Evolutionary conservation across 2,113 vertebrate genomes (phyloP).

Genomic region (Pristiophorus japonicus): DNA sequence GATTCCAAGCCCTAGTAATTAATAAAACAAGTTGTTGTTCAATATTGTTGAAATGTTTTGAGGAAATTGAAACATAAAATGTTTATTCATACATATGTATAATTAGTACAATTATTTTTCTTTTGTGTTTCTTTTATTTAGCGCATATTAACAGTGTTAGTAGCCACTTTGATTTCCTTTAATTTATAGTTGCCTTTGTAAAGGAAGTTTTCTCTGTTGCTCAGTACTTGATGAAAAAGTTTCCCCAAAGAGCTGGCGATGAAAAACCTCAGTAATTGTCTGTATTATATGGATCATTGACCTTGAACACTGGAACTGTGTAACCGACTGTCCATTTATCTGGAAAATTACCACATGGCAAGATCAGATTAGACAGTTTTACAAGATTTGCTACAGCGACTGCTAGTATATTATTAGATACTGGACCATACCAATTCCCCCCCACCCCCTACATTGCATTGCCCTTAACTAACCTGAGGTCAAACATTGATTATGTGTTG

Average conservation of each 20-base stretch:
- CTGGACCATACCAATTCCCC: conserved; percentile 36
- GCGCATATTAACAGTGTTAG: not conserved
- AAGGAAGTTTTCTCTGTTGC: conserved; percentile 40
- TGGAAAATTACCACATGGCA: conserved; percentile 59
- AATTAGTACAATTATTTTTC: not conserved
- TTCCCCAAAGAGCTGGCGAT: conserved; percentile 43
- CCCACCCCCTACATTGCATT: not conserved
- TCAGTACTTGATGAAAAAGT: conserved; percentile 40
- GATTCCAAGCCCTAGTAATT: conserved; percentile 14
- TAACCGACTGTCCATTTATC: conserved; percentile 58
- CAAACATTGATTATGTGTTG: conserved; percentile 11
- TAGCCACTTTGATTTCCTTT: conserved; percentile 17
- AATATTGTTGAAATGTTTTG: conserved; percentile 15
- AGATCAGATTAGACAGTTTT: conserved; percentile 45
- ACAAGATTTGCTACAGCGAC: conserved; percentile 45
- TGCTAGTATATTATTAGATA: conserved; percentile 32
- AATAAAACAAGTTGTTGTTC: conserved; percentile 30
- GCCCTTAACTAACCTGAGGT: conserved; percentile 35
- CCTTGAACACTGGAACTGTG: conserved; percentile 52
- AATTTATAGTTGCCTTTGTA: conserved; percentile 21
- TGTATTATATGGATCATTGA: conserved; percentile 56
- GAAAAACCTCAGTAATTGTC: conserved; percentile 52
- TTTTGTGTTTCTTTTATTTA: not conserved
- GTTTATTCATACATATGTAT: not conserved
- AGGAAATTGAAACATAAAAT: conserved; percentile 19